phyloP scores from a whole-genome alignment of 92 coral and sea anemone genomes.

The Actinernus sp. region DNA sequence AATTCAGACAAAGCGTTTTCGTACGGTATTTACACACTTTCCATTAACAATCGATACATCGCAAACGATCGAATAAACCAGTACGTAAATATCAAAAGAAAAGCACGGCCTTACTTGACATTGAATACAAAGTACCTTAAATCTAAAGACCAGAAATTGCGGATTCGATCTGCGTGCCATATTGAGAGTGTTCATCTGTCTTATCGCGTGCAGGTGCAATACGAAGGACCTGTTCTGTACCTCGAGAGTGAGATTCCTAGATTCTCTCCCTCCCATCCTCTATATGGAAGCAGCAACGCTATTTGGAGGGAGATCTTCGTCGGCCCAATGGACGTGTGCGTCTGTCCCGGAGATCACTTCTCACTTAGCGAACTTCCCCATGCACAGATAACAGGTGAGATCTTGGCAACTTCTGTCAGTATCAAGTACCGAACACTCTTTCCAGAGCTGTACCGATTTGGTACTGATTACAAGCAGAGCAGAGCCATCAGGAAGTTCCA shows the following conservation, averaged over 20 bases:
- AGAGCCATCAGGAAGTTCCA: constrained; percentile 45
- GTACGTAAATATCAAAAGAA: too few species aligned
- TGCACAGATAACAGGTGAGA: constrained; percentile 60
- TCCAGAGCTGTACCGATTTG: constrained; percentile 25
- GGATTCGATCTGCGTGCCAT: too few species aligned
- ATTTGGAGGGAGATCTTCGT: constrained; percentile 64
- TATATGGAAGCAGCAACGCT: constrained; percentile 19
- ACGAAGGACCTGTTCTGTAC: constrained; percentile 57
- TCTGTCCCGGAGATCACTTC: constrained; percentile 74
- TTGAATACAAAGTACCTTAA: too few species aligned
- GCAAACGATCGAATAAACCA: too few species aligned
- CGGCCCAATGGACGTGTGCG: constrained; percentile 56
- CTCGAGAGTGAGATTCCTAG: constrained; percentile 44
- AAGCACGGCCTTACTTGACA: too few species aligned
- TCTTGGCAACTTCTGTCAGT: constrained; percentile 59
- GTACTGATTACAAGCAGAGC: constrained; percentile 34
- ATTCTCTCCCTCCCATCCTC: constrained; percentile 14
- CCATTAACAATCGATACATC: too few species aligned
- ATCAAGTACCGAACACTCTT: constrained; percentile 53
- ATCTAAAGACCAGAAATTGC: too few species aligned
- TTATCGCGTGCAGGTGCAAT: constrained; percentile 59
- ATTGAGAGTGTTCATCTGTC: too few species aligned
- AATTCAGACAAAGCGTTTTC: too few species aligned
- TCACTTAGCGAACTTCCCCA: constrained; percentile 59
- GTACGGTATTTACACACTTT: too few species aligned